Base-by-base conservation (phyloP, 2,797 vertebrate genomes). In the Cynodonichthys magdalenae region DNA sequence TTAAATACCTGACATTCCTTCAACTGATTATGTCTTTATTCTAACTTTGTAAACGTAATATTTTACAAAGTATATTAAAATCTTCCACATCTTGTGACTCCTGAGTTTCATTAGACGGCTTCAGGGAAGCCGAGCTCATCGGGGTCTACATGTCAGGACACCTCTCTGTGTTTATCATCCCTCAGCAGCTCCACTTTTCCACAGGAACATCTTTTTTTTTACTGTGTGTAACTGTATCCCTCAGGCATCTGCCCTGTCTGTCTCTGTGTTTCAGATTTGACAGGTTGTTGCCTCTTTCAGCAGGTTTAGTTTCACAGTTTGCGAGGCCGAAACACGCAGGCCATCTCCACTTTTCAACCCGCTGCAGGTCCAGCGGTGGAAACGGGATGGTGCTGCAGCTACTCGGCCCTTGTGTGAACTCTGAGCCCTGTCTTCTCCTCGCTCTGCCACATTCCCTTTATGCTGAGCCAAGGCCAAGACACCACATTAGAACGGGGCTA, bases 91-190 rank as follows among this genome's bases (percentile, higher is more conserved):
- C 36, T 14, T 36, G 49, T 34, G 29, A 69, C 31, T 19, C 12
- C 14, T 15, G 14, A 0, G 24, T 15, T 53, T 18, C 15, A 59
- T 41, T 36, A 31, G n/a, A 15, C 1, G 6, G 34, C 66, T 67
- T 42, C 47, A 46, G 63, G 68, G 45, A 68, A 64, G 50, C 28
- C 47, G 45, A 67, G 45, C 54, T 69, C 53, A 68, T 69, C 69
- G 52, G 39, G 14, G 54, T 47, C 67, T 64, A 24, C 85, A 65
- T 83, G 89, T 87, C 79, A 47, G 71, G 69, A 79, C 89, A 74
- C 34, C 61, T 67, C 41, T 53, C 48, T 24, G 28, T 59, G 54
- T 71, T 66, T 62, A 71, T 80, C 72, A 52, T 70, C 69, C 54
- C 68, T 68, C 63, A 49, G 52, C 69, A 67, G 54, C 39, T 15